Evolutionary conservation across 2,113 vertebrate genomes (phyloP).

Genomic region (Nansenia antarctica): DNA sequence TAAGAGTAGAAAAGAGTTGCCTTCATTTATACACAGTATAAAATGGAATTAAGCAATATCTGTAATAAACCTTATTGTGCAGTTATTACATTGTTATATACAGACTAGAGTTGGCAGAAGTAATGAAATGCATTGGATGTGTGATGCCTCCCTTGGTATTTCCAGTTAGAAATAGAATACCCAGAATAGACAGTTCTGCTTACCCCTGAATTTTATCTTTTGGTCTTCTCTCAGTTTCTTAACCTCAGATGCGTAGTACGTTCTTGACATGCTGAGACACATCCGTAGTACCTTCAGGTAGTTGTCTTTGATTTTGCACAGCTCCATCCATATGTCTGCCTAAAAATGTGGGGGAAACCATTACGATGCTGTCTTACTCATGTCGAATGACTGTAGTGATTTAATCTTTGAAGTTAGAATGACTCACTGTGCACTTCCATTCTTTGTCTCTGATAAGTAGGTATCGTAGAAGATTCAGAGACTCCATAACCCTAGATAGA

Average conservation of each 20-base stretch:
- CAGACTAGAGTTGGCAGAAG: neutral
- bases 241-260: slow-evolving; percentile 86
- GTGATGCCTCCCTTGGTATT: too few species aligned
- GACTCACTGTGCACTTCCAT: slow-evolving; percentile 78
- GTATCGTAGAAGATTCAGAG: slow-evolving; percentile 89
- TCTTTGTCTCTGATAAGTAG: slow-evolving; percentile 84
- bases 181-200: neutral
- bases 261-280: slow-evolving; percentile 88
- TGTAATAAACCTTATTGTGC: neutral
- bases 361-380: neutral
- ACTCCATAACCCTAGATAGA: slow-evolving; percentile 87
- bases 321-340: slow-evolving; percentile 82
- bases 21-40: neutral
- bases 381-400: neutral
- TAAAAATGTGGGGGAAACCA: slow-evolving; percentile 41
- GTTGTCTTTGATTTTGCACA: slow-evolving; percentile 78
- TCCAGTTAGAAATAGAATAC: too few species aligned
- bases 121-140: too few species aligned
- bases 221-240: slow-evolving; percentile 81
- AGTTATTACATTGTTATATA: neutral
- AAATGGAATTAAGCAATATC: neutral
- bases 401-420: neutral
- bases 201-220: slow-evolving; percentile 75
- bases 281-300: slow-evolving; percentile 85
- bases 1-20: slow-evolving; percentile 16